Conservation (phyloP, 2,113 vertebrate genomes). For the Casuarius casuarius region DNA sequence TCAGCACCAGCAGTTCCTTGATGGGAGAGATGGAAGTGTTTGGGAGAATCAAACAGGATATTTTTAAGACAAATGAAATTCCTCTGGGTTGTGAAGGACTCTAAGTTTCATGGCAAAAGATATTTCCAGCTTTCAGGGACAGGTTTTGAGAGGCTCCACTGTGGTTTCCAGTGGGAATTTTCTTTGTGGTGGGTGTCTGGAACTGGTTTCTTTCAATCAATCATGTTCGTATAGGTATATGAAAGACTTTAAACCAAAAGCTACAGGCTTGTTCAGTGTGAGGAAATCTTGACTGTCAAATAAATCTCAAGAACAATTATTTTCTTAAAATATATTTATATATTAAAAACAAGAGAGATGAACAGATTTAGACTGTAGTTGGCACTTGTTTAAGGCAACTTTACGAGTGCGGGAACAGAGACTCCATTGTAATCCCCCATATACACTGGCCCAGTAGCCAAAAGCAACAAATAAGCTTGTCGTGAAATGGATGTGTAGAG, state of each 20-base stretch:
- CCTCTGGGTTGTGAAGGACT: background rate
- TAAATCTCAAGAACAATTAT: conserved; percentile 46
- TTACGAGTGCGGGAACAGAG: conserved; percentile 8
- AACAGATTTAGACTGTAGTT: conserved; percentile 10
- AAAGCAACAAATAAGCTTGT: conserved; percentile 58
- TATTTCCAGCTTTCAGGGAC: background rate
- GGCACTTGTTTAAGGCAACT: conserved; percentile 34
- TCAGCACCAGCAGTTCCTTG: background rate
- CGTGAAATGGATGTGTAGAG: conserved; percentile 51
- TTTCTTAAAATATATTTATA: background rate
- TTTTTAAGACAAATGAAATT: background rate
- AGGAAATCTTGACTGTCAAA: conserved; percentile 47
- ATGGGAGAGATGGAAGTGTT: background rate
- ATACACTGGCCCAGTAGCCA: conserved; percentile 22
- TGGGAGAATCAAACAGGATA: background rate
- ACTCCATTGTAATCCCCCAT: conserved; percentile 28
- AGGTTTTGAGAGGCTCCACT: background rate
- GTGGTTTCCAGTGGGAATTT: conserved; percentile 11
- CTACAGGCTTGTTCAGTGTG: background rate
- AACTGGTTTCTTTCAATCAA: conserved; percentile 12
- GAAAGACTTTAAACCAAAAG: background rate
- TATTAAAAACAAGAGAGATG: background rate
- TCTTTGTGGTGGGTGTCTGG: background rate
- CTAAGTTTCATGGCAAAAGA: background rate
- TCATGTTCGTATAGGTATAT: background rate